These are phyloP conservation scores for Camponotus pennsylvanicus DNA, from an alignment of 1,140 invertebrate species.

Conservation along the genomic window DNA sequence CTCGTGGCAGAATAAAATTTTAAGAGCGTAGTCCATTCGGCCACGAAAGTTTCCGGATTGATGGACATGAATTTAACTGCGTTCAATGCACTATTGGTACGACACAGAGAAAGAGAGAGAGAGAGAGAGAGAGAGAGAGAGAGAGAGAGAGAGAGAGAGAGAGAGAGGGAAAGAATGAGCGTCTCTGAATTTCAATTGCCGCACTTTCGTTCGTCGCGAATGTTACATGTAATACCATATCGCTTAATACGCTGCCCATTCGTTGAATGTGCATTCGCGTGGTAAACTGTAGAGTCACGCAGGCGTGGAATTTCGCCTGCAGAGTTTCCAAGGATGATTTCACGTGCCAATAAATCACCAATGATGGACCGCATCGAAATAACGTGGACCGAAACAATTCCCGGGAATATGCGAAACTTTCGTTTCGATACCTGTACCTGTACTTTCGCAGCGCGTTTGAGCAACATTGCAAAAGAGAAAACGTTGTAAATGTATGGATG, in stretches of 20 bases:
- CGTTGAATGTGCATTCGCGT: background rate
- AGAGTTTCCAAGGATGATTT: slow-evolving; percentile 42
- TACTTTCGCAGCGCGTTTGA: slow-evolving; percentile 1
- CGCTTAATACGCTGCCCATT: slow-evolving; percentile 32
- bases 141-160: background rate
- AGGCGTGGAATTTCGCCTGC: slow-evolving; percentile 41
- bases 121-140: too few relatives aligned
- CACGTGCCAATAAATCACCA: slow-evolving; percentile 58
- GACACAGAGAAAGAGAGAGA: background rate
- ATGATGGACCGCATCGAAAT: slow-evolving; percentile 46
- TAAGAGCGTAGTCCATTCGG: slow-evolving; percentile 50
- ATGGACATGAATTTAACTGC: slow-evolving; percentile 51
- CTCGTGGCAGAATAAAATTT: slow-evolving; percentile 50
- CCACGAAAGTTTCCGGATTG: slow-evolving; percentile 39
- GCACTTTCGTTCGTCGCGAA: slow-evolving; percentile 31
- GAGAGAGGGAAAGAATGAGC: slow-evolving; percentile 4
- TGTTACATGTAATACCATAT: slow-evolving; percentile 18
- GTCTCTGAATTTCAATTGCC: slow-evolving; percentile 56
- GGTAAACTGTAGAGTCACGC: slow-evolving; percentile 5
- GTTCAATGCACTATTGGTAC: slow-evolving; percentile 29
- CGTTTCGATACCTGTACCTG: background rate
- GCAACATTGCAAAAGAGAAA: background rate
- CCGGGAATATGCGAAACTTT: slow-evolving; percentile 33
- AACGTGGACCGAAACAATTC: slow-evolving; percentile 40
- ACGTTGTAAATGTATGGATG: background rate